Percentiles rank a stretch among this genome's conserved stretches.
phyloP scores from a whole-genome alignment of 2,113 vertebrate genomes.

The Laticauda laticaudata region DNA sequence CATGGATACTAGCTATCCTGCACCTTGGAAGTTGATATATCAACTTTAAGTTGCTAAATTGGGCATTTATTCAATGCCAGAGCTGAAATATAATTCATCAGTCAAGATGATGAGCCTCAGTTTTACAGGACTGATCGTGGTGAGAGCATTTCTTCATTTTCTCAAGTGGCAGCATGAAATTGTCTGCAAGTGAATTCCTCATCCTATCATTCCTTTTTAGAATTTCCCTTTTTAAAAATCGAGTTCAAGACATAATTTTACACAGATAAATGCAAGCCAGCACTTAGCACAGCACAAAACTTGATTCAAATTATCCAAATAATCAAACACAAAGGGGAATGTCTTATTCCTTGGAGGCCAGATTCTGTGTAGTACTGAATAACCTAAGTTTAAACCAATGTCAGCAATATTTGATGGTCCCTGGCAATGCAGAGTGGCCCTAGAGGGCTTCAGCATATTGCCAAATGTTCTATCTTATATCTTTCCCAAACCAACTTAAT shows the following conservation, averaged over 20 bases:
- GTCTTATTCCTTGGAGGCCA: conserved; percentile 32
- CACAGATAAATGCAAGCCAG: not conserved
- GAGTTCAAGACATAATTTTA: not conserved
- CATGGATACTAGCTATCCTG: too few relatives aligned
- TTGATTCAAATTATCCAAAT: conserved; percentile 28
- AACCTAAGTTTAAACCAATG: not conserved
- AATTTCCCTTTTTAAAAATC: not conserved
- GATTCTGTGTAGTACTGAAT: conserved; percentile 30
- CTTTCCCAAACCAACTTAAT: conserved; percentile 48
- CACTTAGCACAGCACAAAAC: not conserved
- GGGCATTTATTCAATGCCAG: not conserved
- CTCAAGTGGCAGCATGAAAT: not conserved
- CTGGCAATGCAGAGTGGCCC: conserved; percentile 44
- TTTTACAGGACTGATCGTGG: not conserved
- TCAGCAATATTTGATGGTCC: conserved; percentile 26
- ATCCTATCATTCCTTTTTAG: not conserved
- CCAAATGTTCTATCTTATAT: conserved; percentile 58
- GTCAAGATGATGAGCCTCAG: not conserved
- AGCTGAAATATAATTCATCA: not conserved
- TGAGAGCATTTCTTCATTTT: not conserved
- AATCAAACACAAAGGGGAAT: conserved; percentile 40
- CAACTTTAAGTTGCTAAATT: not conserved
- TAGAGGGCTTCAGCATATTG: conserved; percentile 46
- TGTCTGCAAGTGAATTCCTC: not conserved
- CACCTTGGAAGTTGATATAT: not conserved